phyloP scores from a whole-genome alignment of 23 tunicate genomes.

The Halocynthia aurantium region DNA sequence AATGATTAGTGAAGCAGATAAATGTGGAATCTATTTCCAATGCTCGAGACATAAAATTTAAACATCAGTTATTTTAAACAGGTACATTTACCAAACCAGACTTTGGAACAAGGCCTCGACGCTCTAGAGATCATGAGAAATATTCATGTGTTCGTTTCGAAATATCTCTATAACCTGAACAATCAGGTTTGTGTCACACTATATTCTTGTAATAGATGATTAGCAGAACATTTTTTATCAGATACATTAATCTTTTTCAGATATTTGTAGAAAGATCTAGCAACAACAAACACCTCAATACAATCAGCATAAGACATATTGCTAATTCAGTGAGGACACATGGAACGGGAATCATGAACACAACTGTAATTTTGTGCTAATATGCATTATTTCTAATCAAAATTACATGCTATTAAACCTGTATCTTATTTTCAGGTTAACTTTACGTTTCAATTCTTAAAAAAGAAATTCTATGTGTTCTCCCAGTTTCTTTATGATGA shows the following conservation, averaged over 20 bases:
- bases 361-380: constrained; percentile 49
- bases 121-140: constrained; percentile 88
- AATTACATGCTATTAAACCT: neutral
- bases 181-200: constrained; percentile 45
- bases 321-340: constrained; percentile 95
- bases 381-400: neutral
- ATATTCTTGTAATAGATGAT: too few relatives aligned
- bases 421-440: constrained; percentile 42
- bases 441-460: constrained; percentile 84
- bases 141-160: constrained; percentile 88
- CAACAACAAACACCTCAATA: constrained; percentile 93
- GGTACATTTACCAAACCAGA: constrained; percentile 92
- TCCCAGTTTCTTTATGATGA: constrained; percentile 91
- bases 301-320: constrained; percentile 87
- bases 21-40: neutral
- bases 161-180: constrained; percentile 83
- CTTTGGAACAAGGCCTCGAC: constrained; percentile 89
- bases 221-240: neutral
- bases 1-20: neutral
- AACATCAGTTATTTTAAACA: neutral
- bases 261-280: constrained; percentile 85
- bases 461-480: constrained; percentile 80
- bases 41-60: too few relatives aligned
- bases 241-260: constrained; percentile 16
- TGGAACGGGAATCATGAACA: constrained; percentile 94